Percentiles rank a stretch among this genome's conserved stretches.
Conservation (phyloP, 2,888 invertebrate genomes). For the Cryptosula pallasiana region DNA sequence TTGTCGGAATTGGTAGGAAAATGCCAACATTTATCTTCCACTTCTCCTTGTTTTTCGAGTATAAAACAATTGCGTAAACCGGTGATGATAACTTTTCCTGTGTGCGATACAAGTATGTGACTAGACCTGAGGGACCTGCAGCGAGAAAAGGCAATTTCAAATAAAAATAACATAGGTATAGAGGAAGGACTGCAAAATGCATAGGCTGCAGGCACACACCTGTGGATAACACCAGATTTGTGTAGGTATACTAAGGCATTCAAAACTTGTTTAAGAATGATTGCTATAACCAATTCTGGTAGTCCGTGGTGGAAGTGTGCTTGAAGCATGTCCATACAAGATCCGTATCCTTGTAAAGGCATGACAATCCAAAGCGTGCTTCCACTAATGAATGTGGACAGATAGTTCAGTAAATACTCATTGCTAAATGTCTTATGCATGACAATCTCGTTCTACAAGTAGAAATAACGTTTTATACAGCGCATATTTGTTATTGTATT, state of each 20-base stretch:
- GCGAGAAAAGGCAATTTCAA: too few species aligned
- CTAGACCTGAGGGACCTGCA: conserved; percentile 74
- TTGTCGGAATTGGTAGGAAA: conserved; percentile 67
- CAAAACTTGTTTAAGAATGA: conserved; percentile 73
- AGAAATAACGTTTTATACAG: too few species aligned
- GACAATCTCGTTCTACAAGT: conserved; percentile 68
- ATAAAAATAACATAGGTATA: neutral
- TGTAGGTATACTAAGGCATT: conserved; percentile 79
- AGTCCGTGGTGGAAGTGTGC: conserved; percentile 71
- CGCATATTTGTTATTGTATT: too few species aligned
- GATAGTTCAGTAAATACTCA: conserved; percentile 69
- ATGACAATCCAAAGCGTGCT: conserved; percentile 73
- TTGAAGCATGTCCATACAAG: conserved; percentile 72
- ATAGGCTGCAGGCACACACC: too few species aligned
- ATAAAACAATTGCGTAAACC: conserved; percentile 75
- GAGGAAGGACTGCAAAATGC: neutral
- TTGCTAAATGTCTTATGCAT: conserved; percentile 73
- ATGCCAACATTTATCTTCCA: conserved; percentile 66
- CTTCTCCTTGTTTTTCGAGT: conserved; percentile 67
- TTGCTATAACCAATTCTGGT: conserved; percentile 73
- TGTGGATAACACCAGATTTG: conserved; percentile 75
- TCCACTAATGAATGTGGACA: conserved; percentile 72
- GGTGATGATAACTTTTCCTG: conserved; percentile 68
- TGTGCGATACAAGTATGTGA: conserved; percentile 72
- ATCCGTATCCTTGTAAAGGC: conserved; percentile 76